These are phyloP conservation scores for Tringa solitaria DNA, from an alignment of 2,113 vertebrate species.

Conservation along the genomic window DNA sequence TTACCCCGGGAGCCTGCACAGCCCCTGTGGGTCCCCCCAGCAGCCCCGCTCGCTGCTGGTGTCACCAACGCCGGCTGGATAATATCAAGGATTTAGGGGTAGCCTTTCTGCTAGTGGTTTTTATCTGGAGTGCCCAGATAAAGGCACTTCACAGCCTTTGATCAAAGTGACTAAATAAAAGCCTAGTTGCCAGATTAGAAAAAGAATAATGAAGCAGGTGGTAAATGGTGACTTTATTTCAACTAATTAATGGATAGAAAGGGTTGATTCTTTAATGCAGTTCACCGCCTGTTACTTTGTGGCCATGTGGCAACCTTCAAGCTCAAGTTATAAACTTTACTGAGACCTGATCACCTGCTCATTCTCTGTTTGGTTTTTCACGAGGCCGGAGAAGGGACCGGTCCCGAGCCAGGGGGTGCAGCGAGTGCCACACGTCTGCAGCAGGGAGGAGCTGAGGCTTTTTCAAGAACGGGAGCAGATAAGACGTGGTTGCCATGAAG, in stretches of 20 bases:
- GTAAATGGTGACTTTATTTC: background rate
- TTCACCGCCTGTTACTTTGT: background rate
- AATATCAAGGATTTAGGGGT: background rate
- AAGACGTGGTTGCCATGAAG: rapidly evolving
- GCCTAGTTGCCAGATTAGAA: background rate
- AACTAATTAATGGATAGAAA: background rate
- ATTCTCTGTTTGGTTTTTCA: background rate
- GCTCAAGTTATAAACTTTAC: background rate
- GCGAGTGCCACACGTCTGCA: rapidly evolving
- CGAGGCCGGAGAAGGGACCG: background rate
- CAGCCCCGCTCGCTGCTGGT: background rate
- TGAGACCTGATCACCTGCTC: background rate
- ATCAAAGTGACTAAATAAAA: background rate
- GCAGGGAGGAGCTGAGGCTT: background rate
- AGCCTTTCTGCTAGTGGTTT: background rate
- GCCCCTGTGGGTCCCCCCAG: background rate
- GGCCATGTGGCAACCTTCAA: background rate
- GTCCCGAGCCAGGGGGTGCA: rapidly evolving
- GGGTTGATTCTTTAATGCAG: background rate
- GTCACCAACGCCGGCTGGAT: background rate
- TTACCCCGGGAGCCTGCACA: background rate
- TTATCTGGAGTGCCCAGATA: background rate
- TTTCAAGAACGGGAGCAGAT: background rate
- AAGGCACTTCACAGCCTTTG: background rate
- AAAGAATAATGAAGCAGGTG: background rate